Percentiles rank a stretch among this genome's conserved stretches.
Evolutionary conservation across 30 jellyfish, hydroid and myxozoan species (phyloP).

Genomic region (Hydra vulgaris): DNA sequence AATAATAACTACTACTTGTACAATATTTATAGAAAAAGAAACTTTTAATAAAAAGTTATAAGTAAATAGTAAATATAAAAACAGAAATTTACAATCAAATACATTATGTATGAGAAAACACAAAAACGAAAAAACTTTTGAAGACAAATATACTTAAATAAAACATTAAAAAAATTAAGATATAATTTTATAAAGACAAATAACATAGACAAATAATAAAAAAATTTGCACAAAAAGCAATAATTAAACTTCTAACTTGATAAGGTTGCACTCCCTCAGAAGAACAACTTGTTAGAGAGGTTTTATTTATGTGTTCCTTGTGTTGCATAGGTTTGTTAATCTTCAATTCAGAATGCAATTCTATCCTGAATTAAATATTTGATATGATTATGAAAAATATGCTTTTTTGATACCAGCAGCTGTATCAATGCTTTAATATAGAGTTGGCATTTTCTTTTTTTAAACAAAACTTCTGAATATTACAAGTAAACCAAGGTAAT

Average conservation of each 20-base stretch:
- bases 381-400: too few species aligned
- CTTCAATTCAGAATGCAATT: not conserved
- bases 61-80: not conserved
- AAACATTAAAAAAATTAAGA: too few species aligned
- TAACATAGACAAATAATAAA: not conserved
- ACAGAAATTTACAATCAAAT: too few species aligned
- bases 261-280: not conserved
- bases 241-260: not conserved
- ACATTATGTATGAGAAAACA: too few species aligned
- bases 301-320: not conserved
- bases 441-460: too few species aligned
- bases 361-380: constrained; percentile 6
- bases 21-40: not conserved
- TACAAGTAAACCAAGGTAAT: too few species aligned
- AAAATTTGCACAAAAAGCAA: not conserved
- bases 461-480: too few species aligned
- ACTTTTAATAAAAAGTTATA: not conserved
- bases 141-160: too few species aligned
- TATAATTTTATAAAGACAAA: not conserved
- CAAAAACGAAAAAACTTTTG: too few species aligned
- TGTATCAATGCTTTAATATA: too few species aligned
- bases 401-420: too few species aligned
- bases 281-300: not conserved
- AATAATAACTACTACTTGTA: not conserved
- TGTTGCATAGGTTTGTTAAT: not conserved